Evolutionary conservation across 2,888 invertebrate species (phyloP), one percentile per base, ranked within the genome.

Genomic region (Drosophila formosana): DNA sequence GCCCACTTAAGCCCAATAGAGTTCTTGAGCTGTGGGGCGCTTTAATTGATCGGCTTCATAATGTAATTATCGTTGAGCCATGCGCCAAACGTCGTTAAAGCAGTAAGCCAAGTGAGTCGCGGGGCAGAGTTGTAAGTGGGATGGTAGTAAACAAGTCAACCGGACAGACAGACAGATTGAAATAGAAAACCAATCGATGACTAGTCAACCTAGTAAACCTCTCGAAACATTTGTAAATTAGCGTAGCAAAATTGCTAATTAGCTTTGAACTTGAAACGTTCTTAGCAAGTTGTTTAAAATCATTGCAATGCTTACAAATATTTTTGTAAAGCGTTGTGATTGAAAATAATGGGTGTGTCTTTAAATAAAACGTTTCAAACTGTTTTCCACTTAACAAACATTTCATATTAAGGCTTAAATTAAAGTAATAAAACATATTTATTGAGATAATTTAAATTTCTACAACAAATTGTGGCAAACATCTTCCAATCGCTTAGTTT

Each of bases 41-140:
- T 74, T 79, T 79, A 75, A 79, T 79, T 76, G 67, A 79, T 68
- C 34, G 49, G 56, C 71, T 76, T 74, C 71, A 55, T 74, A 82
- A 58, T 77, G 77, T 82, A 80, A 82, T 82, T 82, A 79, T 75
- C 63, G 45, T 60, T 43, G 47, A 70, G 75, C 67, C 66, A 56
- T 66, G 69, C 66, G 62, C 65, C 71, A 71, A 67, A 57, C 61
- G 63, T 28, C 56, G 37, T 56, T 45, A 13, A 51, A 46, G 23
- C 28, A 50, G 34, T 8, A 18, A 47, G 28, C 7, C 67, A 23
- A 56, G 51, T 34, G 41, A 41, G 11, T 41, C 34, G 34, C 34
- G 7, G 41, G 45, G 6, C 13, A 46, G 13, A 34, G 11, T 49
- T 60, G 18, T 43, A 13, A 7, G 13, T 25, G 39, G 28, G 18